phyloP scores from a whole-genome alignment of 2,113 vertebrate genomes.

The Glaucomys volans region DNA sequence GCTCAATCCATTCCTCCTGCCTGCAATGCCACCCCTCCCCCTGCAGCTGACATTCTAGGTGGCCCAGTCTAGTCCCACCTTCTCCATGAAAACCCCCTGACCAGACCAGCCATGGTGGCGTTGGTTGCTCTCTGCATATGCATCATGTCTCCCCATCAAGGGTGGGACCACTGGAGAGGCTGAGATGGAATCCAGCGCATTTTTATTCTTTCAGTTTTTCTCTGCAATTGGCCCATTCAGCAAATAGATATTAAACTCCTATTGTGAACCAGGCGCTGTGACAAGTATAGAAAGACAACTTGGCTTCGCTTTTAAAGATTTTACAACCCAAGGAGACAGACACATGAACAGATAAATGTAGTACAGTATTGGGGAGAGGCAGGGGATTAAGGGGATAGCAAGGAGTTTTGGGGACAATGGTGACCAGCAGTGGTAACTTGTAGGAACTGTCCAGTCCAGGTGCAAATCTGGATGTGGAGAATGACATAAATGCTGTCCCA shows the following conservation, averaged over 20 bases:
- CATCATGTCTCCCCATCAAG: background rate
- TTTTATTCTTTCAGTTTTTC: background rate
- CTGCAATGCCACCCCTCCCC: background rate
- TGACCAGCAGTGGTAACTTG: background rate
- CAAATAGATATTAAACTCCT: background rate
- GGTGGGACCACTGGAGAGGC: background rate
- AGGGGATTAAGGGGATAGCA: accelerated
- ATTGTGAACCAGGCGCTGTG: background rate
- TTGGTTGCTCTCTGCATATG: background rate
- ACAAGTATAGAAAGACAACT: background rate
- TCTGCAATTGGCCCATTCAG: background rate
- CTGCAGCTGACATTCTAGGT: background rate
- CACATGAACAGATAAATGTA: background rate
- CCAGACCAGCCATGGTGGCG: background rate
- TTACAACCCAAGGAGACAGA: background rate
- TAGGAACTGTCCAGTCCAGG: background rate
- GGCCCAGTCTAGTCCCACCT: background rate
- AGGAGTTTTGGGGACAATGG: background rate
- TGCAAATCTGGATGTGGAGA: background rate
- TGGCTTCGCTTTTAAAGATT: background rate
- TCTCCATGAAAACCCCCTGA: background rate
- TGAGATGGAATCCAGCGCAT: too few relatives aligned
- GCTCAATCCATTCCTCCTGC: background rate
- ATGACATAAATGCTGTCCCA: accelerated
- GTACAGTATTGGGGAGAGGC: background rate